These are phyloP conservation scores for Aphodius granarius DNA, from an alignment of 2,888 invertebrate genomes.

Conservation along the genomic window DNA sequence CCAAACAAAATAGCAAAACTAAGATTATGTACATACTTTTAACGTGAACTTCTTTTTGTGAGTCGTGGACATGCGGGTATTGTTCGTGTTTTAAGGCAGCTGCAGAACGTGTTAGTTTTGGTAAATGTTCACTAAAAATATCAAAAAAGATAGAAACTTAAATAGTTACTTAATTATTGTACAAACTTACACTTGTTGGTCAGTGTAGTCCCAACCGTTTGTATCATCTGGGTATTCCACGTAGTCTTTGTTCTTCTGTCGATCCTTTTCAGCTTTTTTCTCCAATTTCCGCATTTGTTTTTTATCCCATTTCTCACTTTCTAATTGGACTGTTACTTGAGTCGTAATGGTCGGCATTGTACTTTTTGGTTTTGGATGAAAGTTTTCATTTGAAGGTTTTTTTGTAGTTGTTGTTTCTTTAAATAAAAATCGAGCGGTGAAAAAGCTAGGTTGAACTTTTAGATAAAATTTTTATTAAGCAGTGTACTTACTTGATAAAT, in stretches of 20 bases:
- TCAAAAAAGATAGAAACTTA: neutral
- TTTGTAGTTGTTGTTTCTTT: slow-evolving; percentile 10
- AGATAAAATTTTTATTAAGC: slow-evolving; percentile 3
- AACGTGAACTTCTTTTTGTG: slow-evolving; percentile 41
- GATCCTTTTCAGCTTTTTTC: slow-evolving; percentile 65
- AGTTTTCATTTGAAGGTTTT: slow-evolving; percentile 19
- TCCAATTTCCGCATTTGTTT: slow-evolving; percentile 84
- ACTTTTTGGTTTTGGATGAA: slow-evolving; percentile 12
- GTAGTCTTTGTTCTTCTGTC: slow-evolving; percentile 18
- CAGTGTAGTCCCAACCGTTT: neutral
- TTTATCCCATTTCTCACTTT: slow-evolving; percentile 74
- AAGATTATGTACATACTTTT: slow-evolving; percentile 72
- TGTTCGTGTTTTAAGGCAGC: slow-evolving; percentile 25
- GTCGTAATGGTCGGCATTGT: slow-evolving; percentile 68
- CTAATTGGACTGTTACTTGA: slow-evolving; percentile 83
- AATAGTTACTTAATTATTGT: neutral
- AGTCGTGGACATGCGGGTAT: slow-evolving; percentile 34
- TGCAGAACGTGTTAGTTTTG: slow-evolving; percentile 27
- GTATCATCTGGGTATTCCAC: neutral
- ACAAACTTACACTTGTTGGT: slow-evolving; percentile 15
- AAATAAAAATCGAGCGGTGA: neutral
- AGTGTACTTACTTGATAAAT: slow-evolving; percentile 21
- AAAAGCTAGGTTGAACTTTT: neutral
- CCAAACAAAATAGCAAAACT: too few relatives aligned
- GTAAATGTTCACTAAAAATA: slow-evolving; percentile 18